A percentile compares a stretch with the other conserved stretches of the same genome.
phyloP scores from a whole-genome alignment of 1,140 invertebrate genomes.

The Sesamia nonagrioides region DNA sequence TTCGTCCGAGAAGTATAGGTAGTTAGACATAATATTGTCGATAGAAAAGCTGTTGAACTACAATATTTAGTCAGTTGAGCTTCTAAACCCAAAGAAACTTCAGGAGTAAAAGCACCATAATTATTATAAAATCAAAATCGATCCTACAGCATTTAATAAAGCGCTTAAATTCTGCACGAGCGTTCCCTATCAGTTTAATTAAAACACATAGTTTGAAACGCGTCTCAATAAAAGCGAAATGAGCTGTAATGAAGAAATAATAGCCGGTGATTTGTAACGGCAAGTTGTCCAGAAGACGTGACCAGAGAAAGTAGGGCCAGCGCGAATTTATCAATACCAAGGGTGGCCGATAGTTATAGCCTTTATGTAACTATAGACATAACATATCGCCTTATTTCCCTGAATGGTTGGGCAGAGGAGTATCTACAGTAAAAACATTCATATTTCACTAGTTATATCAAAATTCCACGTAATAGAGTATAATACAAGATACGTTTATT shows the following conservation, averaged over 20 bases:
- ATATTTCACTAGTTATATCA: no score
- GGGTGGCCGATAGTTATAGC: not conserved
- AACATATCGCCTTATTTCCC: not conserved
- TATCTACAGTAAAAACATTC: no score
- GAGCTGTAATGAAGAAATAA: conserved; percentile 23
- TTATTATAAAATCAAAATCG: not conserved
- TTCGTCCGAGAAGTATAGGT: no score
- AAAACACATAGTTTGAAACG: conserved; percentile 18
- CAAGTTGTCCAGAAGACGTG: conserved; percentile 60
- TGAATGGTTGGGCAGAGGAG: no score
- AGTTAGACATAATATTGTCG: no score
- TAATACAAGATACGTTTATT: no score
- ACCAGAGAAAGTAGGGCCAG: conserved; percentile 73
- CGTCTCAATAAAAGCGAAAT: conserved; percentile 30
- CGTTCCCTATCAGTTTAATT: not conserved
- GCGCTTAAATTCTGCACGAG: not conserved
- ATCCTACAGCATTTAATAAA: not conserved
- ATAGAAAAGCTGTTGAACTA: no score
- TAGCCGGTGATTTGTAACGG: conserved; percentile 22
- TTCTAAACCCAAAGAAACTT: no score
- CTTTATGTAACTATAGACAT: conserved; percentile 7
- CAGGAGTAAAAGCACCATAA: not conserved
- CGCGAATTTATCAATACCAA: conserved; percentile 55
- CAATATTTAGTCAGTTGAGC: no score
- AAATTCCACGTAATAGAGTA: no score